Evolutionary conservation across 2,888 invertebrate species (phyloP).

Genomic region (Lasioglossum morio): DNA sequence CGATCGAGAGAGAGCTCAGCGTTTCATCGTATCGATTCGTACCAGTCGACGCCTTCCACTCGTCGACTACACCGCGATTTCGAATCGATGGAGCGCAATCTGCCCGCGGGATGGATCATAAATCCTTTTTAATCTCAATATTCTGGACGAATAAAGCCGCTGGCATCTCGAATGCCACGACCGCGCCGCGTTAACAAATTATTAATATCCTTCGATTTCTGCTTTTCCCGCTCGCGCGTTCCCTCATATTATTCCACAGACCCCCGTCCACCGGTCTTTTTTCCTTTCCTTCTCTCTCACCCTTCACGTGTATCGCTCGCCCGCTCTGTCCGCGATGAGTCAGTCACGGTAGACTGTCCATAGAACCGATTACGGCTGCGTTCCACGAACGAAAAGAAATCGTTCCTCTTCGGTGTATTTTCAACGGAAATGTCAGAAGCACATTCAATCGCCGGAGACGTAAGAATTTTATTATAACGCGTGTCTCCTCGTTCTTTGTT

Average conservation of each 20-base stretch:
- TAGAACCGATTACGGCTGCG: slow-evolving; percentile 22
- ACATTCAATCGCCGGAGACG: not conserved
- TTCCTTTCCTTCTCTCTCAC: not conserved
- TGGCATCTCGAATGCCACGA: slow-evolving; percentile 31
- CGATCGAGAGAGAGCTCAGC: not conserved
- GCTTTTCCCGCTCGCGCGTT: slow-evolving; percentile 27
- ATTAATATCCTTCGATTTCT: slow-evolving; percentile 54
- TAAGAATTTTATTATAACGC: slow-evolving; percentile 9
- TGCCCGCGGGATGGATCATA: slow-evolving; percentile 32
- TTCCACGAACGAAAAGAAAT: slow-evolving; percentile 15
- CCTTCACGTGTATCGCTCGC: not conserved
- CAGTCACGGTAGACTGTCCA: slow-evolving; percentile 26
- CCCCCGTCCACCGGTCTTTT: slow-evolving; percentile 5
- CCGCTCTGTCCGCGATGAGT: slow-evolving; percentile 2
- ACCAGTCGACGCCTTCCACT: slow-evolving; percentile 20
- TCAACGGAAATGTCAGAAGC: not conserved
- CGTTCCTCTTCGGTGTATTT: not conserved
- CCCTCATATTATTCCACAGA: not conserved
- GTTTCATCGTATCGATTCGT: slow-evolving; percentile 29
- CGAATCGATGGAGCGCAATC: slow-evolving; percentile 37
- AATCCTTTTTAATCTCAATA: slow-evolving; percentile 58
- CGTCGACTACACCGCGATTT: slow-evolving; percentile 53
- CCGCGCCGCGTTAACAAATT: slow-evolving; percentile 51
- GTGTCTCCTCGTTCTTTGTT: not conserved
- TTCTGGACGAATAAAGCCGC: slow-evolving; percentile 44